Conservation (phyloP, 2,113 vertebrate species). For the Rafetus swinhoei region DNA sequence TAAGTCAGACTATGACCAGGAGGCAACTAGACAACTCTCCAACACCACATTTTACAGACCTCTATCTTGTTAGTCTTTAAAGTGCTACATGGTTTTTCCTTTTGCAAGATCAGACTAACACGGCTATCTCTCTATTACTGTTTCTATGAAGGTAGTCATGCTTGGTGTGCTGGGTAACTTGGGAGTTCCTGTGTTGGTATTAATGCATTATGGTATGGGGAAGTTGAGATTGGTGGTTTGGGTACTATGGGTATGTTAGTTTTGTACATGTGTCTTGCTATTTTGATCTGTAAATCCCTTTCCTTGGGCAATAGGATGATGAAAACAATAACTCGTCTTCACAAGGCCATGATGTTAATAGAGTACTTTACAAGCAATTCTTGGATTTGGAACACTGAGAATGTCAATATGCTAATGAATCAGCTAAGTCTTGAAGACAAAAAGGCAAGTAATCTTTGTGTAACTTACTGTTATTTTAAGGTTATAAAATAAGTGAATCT, state of each 20-base stretch:
- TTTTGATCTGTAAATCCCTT: constrained; percentile 52
- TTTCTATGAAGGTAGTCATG: neutral
- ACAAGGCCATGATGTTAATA: constrained; percentile 94
- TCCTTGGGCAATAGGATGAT: constrained; percentile 90
- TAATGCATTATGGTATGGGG: neutral
- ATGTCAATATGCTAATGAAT: constrained; percentile 91
- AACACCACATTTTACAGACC: too few relatives aligned
- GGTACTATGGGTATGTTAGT: neutral
- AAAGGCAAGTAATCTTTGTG: constrained; percentile 82
- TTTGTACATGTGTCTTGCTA: constrained; percentile 15
- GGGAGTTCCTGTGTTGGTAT: constrained; percentile 8
- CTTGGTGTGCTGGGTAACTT: constrained; percentile 23
- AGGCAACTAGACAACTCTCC: too few relatives aligned
- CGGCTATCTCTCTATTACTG: neutral
- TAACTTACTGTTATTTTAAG: neutral
- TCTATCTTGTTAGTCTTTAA: too few relatives aligned
- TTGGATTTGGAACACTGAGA: constrained; percentile 97
- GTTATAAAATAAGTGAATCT: neutral
- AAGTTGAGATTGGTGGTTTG: neutral
- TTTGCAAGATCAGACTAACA: too few relatives aligned
- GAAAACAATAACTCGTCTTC: constrained; percentile 97
- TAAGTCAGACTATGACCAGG: too few relatives aligned
- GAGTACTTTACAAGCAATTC: constrained; percentile 99
- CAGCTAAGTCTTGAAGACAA: constrained; percentile 92
- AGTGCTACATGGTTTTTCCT: too few relatives aligned